These are phyloP conservation scores for Idaea biselata DNA, from an alignment of 2,888 invertebrate genomes.

Conservation along the genomic window DNA sequence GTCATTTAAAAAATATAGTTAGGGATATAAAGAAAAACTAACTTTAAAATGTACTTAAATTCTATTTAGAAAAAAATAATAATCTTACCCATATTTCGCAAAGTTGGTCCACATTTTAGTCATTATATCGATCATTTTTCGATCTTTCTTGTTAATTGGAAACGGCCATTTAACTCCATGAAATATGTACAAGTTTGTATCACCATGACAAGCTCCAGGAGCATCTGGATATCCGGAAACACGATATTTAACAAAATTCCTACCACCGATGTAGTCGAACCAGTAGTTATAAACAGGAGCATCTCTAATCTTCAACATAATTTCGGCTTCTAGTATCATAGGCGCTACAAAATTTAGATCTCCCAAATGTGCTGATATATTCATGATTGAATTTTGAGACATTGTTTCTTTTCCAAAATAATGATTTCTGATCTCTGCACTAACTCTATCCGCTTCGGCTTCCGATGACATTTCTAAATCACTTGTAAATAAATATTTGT, in stretches of 20 bases:
- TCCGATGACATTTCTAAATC: slow-evolving; percentile 49
- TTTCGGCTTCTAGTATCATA: slow-evolving; percentile 44
- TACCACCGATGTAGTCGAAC: slow-evolving; percentile 50
- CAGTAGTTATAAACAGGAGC: slow-evolving; percentile 51
- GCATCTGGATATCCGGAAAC: slow-evolving; percentile 31
- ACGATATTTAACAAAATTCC: slow-evolving; percentile 46
- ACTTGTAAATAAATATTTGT: slow-evolving; percentile 43
- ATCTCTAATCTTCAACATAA: slow-evolving; percentile 30
- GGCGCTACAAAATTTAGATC: slow-evolving; percentile 55
- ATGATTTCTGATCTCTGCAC: slow-evolving; percentile 49
- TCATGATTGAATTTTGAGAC: slow-evolving; percentile 52
- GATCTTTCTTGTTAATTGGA: slow-evolving; percentile 37
- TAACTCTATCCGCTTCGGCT: slow-evolving; percentile 34
- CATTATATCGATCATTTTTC: slow-evolving; percentile 43
- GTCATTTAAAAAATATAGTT: neutral
- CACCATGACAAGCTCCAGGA: slow-evolving; percentile 52
- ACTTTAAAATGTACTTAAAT: too few relatives aligned
- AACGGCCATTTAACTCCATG: slow-evolving; percentile 41
- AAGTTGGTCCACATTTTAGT: slow-evolving; percentile 59
- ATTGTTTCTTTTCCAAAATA: slow-evolving; percentile 60
- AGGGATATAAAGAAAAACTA: neutral
- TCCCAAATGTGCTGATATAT: slow-evolving; percentile 46
- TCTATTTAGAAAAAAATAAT: too few relatives aligned
- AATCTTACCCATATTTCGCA: slow-evolving; percentile 55
- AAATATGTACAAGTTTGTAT: slow-evolving; percentile 55